Conservation (phyloP, 2,113 vertebrate genomes). For the Semicossyphus pulcher region DNA sequence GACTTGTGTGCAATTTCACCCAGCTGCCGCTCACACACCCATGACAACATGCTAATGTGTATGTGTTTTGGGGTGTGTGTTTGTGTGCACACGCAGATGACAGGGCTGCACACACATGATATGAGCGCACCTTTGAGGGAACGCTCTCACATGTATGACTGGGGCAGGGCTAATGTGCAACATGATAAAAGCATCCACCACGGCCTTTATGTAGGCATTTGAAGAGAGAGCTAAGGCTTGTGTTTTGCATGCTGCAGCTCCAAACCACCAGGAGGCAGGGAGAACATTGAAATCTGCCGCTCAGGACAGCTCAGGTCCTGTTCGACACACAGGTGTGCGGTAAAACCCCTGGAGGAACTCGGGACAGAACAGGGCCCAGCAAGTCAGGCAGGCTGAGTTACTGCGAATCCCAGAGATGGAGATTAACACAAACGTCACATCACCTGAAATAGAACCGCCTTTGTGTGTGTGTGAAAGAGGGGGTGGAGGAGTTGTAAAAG, state of each 20-base stretch:
- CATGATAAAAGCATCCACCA: conserved; percentile 71
- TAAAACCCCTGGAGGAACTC: conserved; percentile 68
- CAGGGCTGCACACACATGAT: conserved; percentile 78
- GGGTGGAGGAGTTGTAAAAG: conserved; percentile 45
- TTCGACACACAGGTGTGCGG: conserved; percentile 74
- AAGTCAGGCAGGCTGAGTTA: conserved; percentile 79
- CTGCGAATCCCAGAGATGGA: conserved; percentile 69
- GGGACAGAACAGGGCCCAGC: conserved; percentile 75
- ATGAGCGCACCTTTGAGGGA: conserved; percentile 79
- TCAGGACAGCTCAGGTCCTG: conserved; percentile 51
- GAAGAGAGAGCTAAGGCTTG: conserved; percentile 42
- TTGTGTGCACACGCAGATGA: conserved; percentile 71
- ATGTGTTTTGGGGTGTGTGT: conserved; percentile 45
- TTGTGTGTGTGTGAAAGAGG: conserved; percentile 10
- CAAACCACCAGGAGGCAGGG: conserved; percentile 69
- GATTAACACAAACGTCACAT: conserved; percentile 67
- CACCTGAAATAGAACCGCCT: conserved; percentile 40
- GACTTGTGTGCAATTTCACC: conserved; percentile 76
- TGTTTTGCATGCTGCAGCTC: conserved; percentile 53
- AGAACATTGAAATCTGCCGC: conserved; percentile 39
- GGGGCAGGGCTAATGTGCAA: conserved; percentile 71
- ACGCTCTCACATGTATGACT: conserved; percentile 59
- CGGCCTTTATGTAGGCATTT: conserved; percentile 67
- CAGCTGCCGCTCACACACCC: conserved; percentile 74
- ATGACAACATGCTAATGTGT: conserved; percentile 80